phyloP scores from a whole-genome alignment of 2,797 vertebrate species.

The Manis pentadactyla region DNA sequence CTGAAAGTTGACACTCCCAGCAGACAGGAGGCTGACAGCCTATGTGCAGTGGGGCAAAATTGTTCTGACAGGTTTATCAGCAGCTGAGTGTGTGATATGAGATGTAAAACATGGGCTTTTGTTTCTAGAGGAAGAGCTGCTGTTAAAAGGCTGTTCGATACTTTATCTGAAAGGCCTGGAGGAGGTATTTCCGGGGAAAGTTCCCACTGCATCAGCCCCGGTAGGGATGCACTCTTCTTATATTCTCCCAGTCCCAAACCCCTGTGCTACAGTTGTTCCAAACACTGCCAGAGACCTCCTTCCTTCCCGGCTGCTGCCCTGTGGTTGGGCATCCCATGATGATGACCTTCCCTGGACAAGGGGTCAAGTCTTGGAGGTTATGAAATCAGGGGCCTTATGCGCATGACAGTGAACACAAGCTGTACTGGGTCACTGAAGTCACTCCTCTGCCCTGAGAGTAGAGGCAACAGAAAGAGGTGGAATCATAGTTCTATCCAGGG shows the following conservation, averaged over 20 bases:
- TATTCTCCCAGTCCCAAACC: neutral
- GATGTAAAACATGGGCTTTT: slow-evolving; percentile 75
- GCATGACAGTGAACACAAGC: neutral
- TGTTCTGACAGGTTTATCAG: slow-evolving; percentile 80
- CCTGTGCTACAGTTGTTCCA: neutral
- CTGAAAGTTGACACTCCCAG: slow-evolving; percentile 14
- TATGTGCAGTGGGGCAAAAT: slow-evolving; percentile 58
- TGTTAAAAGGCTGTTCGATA: slow-evolving; percentile 64
- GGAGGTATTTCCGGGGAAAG: slow-evolving; percentile 11
- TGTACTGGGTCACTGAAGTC: neutral
- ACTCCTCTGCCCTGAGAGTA: neutral
- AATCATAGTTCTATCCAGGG: neutral
- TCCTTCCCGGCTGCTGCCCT: neutral
- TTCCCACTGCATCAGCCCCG: neutral
- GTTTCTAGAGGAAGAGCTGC: slow-evolving; percentile 73
- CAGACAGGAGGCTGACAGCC: slow-evolving; percentile 69
- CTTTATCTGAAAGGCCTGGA: slow-evolving; percentile 61
- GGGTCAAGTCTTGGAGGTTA: too few relatives aligned
- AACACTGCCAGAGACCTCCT: neutral
- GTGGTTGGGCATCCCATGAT: neutral
- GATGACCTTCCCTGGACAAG: neutral
- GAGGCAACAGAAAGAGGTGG: neutral
- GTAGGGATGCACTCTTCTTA: neutral
- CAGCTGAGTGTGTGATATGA: slow-evolving; percentile 52
- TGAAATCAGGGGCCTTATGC: too few relatives aligned